Percentiles rank a stretch among this genome's conserved stretches.
phyloP scores from a whole-genome alignment of 23 tunicate genomes.

The Halocynthia roretzi region DNA sequence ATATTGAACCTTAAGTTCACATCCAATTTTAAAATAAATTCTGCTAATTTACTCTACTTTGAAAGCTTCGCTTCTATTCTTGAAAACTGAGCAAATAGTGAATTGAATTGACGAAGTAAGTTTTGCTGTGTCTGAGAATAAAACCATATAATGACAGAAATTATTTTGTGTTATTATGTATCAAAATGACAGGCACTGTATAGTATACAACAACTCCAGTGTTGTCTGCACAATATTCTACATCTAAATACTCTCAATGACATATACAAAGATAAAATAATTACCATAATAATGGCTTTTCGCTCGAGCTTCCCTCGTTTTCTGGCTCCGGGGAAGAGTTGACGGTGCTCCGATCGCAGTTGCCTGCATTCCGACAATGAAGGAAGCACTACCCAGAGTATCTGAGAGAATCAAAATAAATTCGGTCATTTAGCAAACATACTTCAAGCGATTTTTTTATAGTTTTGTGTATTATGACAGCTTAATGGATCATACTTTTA shows the following conservation, averaged over 20 bases:
- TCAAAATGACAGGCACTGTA: background rate
- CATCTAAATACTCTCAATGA: background rate
- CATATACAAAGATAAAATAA: background rate
- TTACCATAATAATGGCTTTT: constrained; percentile 85
- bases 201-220: background rate
- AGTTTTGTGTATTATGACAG: constrained; percentile 4
- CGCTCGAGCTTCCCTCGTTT: constrained; percentile 49
- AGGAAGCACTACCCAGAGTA: constrained; percentile 2
- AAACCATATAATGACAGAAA: background rate
- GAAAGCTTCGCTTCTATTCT: too few relatives aligned
- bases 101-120: background rate
- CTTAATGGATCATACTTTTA: background rate
- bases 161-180: background rate
- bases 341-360: constrained; percentile 17
- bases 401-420: constrained; percentile 1
- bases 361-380: constrained; percentile 13
- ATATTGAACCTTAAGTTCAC: too few relatives aligned
- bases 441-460: background rate
- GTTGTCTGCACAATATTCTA: too few relatives aligned
- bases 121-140: constrained; percentile 2
- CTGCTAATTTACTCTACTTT: too few relatives aligned
- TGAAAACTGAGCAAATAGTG: too few relatives aligned
- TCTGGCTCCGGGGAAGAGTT: constrained; percentile 38
- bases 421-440: background rate
- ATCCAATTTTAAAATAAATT: too few relatives aligned